Percentiles rank a stretch among this genome's conserved stretches.
phyloP scores from a whole-genome alignment of 2,113 vertebrate species.

The Riparia riparia region DNA sequence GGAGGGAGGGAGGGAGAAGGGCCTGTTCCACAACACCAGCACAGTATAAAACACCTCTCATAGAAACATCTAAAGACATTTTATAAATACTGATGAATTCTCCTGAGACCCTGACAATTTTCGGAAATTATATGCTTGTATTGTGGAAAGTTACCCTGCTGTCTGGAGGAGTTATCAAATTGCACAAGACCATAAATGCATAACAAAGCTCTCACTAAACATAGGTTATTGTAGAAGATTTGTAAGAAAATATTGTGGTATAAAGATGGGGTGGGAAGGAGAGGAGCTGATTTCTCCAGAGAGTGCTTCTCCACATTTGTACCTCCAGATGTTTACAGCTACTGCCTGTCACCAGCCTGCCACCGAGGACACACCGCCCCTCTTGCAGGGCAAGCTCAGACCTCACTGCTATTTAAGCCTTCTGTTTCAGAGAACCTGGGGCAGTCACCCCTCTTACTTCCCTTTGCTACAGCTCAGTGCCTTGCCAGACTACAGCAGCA shows the following conservation, averaged over 20 bases:
- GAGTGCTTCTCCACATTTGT: neutral
- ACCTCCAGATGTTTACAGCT: neutral
- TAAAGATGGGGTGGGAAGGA: neutral
- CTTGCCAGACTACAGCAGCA: neutral
- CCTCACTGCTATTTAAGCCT: neutral
- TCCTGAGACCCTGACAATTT: neutral
- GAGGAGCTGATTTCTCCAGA: neutral
- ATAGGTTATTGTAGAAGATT: neutral
- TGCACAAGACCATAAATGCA: neutral
- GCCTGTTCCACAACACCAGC: neutral
- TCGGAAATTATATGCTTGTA: neutral
- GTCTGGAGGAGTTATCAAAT: neutral
- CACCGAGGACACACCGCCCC: fast-evolving
- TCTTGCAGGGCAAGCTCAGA: neutral
- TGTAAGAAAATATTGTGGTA: neutral
- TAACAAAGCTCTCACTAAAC: constrained; percentile 12
- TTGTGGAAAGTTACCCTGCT: neutral
- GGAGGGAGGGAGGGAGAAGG: neutral
- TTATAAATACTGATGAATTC: constrained; percentile 19
- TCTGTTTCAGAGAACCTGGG: neutral
- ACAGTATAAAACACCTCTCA: neutral
- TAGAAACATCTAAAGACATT: neutral
- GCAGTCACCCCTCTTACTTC: neutral
- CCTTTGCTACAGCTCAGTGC: neutral
- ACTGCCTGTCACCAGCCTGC: neutral